Evolutionary conservation across 2,888 invertebrate genomes (phyloP), one percentile per base, ranked within the genome.

Genomic region (Tryphoninae sp.): DNA sequence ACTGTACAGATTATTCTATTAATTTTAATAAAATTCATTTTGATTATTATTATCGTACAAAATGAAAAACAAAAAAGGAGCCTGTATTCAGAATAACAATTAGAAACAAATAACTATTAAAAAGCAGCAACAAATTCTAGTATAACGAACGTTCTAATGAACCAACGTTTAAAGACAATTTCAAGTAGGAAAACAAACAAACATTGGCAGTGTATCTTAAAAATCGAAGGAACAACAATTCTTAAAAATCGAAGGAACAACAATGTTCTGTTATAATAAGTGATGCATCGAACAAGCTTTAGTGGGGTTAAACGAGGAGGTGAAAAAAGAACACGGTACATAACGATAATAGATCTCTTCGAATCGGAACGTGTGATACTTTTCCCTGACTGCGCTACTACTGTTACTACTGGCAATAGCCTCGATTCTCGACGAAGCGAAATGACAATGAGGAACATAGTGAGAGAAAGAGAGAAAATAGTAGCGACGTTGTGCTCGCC

Each of bases 361-460:
- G 69, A 79, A 74, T 79, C 74, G 58, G 79, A 74, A 69, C 74
- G 79, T 79, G 79, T 79, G 79, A 79, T 74, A 79, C 79, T 79
- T 79, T 79, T 79, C 19, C 64, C 68, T 26, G 61, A 19, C 22
- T 61, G 61, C 45, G 49, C 40, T 26, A 23, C 49, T 26, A 49
- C 53, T 55, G 64, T 64, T 40, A 64, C 51, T 23, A 53, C 74
- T 55, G 58, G 49, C 59, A 55, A 55, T 79, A 79, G 79, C 79
- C 79, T 79, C 74, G 74, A 74, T 79, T 79, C 74, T 19, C 78
- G 79, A 55, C 62, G 64, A 73, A 61, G 67, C 78, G 73, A 79
- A 79, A 79, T 79, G 79, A 79, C 79, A 79, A 79, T 79, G 79
- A 79, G 40, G 64, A 61, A 42, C 53, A 58, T n/a, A 51, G 6